Base-by-base conservation (phyloP, 2,113 vertebrate species). In the Cathartes aura region DNA sequence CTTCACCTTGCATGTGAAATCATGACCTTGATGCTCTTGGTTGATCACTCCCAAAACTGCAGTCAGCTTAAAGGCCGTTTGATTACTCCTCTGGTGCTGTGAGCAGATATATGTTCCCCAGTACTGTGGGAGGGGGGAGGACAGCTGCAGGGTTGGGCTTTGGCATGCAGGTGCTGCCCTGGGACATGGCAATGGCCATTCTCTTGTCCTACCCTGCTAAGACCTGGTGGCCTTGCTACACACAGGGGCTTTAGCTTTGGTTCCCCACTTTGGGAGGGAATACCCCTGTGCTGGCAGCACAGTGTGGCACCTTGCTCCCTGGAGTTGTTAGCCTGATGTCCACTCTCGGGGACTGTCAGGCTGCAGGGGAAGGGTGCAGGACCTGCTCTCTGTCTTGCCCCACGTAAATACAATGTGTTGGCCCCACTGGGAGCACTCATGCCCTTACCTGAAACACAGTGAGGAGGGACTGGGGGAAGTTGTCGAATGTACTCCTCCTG, bases 381-480 rank as follows among this genome's bases (percentile, higher is more conserved):
- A 58, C 14, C 32, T 47, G n/a, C 23, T 43, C 38, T 53, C 45
- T 67, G 1, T 45, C 34, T 74, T 1, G 1, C 24, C 32, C 47
- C 42, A 4, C 8, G 9, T 9, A 40, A 88, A 68, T 32, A 43
- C 43, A 48, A 29, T 0, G 4, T 15, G 10, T 18, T 32, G n/a
- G n/a, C 68, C 36, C 36, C 38, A 8, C 0, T 5, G 62, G 29
- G 20, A 82, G 29, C 36, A 6, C 48, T 62, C 13, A 1, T 71
- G 82, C 34, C 40, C 90, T 16, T 98, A 99, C 99, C 99, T 99
- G 99, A 96, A 99, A 99, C 92, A 99, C 99, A 2, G 99, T 99
- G 95, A 99, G 99, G 80, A 99, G 98, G 22, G 99, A 99, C 98
- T 99, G 99, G 12, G 99, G 99, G 87, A 99, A 99, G 98, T 99